A percentile compares a stretch with the other conserved stretches of the same genome.
phyloP scores from a whole-genome alignment of 2,797 vertebrate species.

The Melanotaenia maccullochi region DNA sequence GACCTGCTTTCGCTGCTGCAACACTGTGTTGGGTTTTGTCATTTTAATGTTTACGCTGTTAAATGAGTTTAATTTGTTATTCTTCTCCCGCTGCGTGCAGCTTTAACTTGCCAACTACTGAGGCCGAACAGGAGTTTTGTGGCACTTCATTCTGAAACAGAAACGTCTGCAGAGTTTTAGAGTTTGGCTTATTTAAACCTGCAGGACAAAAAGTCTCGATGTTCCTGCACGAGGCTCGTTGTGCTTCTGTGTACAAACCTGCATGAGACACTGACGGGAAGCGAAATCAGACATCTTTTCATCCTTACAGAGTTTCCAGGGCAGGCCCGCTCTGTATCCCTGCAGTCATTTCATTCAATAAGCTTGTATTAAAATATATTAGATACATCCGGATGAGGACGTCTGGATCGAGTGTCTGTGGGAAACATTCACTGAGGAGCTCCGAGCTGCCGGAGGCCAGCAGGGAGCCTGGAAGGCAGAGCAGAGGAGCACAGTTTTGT shows the following conservation, averaged over 20 bases:
- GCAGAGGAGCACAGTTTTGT: constrained; percentile 44
- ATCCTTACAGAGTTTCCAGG: background rate
- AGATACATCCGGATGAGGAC: constrained; percentile 65
- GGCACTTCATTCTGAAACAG: too few species aligned
- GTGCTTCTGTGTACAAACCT: background rate
- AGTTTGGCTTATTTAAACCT: background rate
- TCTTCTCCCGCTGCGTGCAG: too few species aligned
- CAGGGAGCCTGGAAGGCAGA: constrained; percentile 66
- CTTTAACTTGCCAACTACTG: too few species aligned
- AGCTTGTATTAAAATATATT: constrained; percentile 56
- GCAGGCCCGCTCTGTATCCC: constrained; percentile 21
- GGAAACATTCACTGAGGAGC: constrained; percentile 66
- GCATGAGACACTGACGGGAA: too few species aligned
- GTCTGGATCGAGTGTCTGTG: constrained; percentile 38
- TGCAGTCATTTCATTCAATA: constrained; percentile 38
- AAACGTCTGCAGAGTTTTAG: too few species aligned
- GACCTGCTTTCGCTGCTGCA: too few species aligned
- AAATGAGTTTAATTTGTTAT: too few species aligned
- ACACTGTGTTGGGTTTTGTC: too few species aligned
- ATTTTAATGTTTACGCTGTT: too few species aligned
- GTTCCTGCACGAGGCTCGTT: constrained; percentile 25
- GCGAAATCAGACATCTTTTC: background rate
- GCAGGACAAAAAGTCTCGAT: background rate
- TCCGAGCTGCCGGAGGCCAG: constrained; percentile 36
- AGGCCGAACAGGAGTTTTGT: too few species aligned